These are phyloP conservation scores for Oreochromis niloticus DNA, from an alignment of 2,113 vertebrate species.

Conservation along the genomic window DNA sequence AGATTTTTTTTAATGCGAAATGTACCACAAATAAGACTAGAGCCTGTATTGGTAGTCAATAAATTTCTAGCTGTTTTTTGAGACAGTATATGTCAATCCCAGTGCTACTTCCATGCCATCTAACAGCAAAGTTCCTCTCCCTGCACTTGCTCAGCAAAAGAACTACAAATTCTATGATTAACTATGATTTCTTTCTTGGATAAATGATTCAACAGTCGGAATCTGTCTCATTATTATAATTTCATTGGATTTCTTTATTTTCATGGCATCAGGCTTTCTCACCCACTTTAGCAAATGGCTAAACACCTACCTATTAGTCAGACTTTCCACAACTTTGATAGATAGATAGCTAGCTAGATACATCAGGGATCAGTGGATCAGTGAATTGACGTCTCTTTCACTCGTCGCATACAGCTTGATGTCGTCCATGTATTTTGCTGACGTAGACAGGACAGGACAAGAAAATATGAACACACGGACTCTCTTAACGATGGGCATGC, in stretches of 20 bases:
- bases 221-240: background rate
- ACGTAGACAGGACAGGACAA: background rate
- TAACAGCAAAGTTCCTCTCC: background rate
- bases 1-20: background rate
- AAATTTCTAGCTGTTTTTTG: background rate
- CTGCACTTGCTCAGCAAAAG: background rate
- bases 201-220: background rate
- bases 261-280: background rate
- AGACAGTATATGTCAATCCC: background rate
- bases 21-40: background rate
- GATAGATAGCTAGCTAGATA: fast-evolving
- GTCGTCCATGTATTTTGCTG: background rate
- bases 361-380: background rate
- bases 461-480: background rate
- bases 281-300: background rate
- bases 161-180: background rate
- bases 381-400: background rate
- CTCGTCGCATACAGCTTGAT: background rate
- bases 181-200: background rate
- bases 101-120: background rate
- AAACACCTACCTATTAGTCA: too few species aligned
- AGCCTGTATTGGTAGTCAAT: background rate
- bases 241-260: background rate
- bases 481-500: background rate
- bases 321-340: background rate